Percentiles rank a stretch among this genome's conserved stretches.
Conservation (phyloP, 2,113 vertebrate species). For the Ictalurus furcatus region DNA sequence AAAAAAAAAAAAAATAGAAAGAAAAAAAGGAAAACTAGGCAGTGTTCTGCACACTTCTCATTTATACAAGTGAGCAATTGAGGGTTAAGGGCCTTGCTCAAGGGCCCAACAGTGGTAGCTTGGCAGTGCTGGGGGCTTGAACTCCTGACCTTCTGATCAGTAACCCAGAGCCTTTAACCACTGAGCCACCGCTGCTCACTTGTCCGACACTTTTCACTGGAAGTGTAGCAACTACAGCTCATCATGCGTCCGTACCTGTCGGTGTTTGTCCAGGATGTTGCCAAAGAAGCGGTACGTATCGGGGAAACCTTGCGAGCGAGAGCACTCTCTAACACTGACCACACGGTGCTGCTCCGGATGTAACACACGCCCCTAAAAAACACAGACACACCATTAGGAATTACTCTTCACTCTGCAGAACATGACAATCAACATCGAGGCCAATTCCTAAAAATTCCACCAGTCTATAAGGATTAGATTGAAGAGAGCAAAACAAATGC, state of each 20-base stretch:
- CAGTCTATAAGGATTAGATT: not conserved
- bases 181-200: not conserved
- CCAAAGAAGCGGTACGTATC: constrained; percentile 94
- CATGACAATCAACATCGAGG: not conserved
- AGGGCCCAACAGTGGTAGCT: no score
- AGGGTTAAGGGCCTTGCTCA: no score
- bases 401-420: not conserved
- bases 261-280: constrained; percentile 92
- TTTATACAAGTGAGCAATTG: no score
- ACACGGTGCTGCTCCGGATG: constrained; percentile 95
- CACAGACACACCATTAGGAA: not conserved
- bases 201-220: no score
- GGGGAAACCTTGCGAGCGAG: constrained; percentile 93
- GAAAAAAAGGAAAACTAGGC: no score
- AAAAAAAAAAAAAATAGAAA: no score
- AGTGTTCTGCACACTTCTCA: no score
- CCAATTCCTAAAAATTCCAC: not conserved
- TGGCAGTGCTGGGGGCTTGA: no score
- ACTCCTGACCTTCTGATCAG: no score
- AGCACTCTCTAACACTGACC: constrained; percentile 92
- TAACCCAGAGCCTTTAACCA: no score
- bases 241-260: constrained; percentile 77
- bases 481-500: not conserved
- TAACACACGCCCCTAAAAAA: constrained; percentile 84
- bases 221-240: not conserved